A percentile compares a stretch with the other conserved stretches of the same genome.
phyloP scores from a whole-genome alignment of 2,888 invertebrate species.

The Schrankia costaestrigalis region DNA sequence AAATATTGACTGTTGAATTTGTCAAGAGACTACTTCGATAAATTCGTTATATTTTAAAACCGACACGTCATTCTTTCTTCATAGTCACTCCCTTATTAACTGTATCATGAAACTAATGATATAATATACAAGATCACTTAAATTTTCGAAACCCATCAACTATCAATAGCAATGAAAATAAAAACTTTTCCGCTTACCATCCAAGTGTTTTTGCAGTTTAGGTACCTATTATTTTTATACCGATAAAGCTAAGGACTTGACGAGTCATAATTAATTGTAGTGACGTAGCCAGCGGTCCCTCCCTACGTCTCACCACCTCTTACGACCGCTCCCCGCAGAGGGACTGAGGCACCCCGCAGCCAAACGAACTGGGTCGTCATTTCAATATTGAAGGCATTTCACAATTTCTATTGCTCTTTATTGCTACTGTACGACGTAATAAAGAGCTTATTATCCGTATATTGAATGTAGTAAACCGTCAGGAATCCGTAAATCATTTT shows the following conservation, averaged over 20 bases:
- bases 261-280: constrained; percentile 62
- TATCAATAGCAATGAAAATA: no score
- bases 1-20: no score
- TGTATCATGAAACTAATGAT: no score
- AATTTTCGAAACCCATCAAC: no score
- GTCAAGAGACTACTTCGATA: no score
- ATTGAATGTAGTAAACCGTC: constrained; percentile 48
- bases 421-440: constrained; percentile 59
- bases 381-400: constrained; percentile 74
- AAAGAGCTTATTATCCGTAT: constrained; percentile 60
- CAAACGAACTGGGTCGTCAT: constrained; percentile 67
- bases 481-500: constrained; percentile 29
- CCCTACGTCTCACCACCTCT: constrained; percentile 15
- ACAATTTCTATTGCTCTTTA: constrained; percentile 70
- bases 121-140: no score
- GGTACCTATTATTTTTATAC: constrained; percentile 29
- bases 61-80: no score
- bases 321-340: constrained; percentile 25
- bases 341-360: constrained; percentile 36
- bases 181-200: no score
- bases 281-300: constrained; percentile 35
- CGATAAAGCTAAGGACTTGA: constrained; percentile 53
- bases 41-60: no score
- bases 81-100: no score
- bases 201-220: no score